Evolutionary conservation across 2,113 vertebrate genomes (phyloP), one percentile per base, ranked within the genome.

Genomic region (Catharus fuscescens): DNA sequence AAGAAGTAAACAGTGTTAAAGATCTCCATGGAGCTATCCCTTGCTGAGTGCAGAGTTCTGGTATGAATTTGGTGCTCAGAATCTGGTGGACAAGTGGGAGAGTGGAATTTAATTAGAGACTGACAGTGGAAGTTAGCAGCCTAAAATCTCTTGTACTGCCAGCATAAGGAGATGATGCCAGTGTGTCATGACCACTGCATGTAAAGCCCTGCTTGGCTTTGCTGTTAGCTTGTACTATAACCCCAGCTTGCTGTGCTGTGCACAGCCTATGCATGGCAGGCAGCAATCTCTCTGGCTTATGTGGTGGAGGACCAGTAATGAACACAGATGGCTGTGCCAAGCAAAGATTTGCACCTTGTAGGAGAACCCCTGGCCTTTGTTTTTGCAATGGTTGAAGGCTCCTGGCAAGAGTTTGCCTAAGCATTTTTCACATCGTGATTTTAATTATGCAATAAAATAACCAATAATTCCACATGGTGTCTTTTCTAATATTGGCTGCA

Each of bases 301-400:
- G 0, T 26, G 19, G 20, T 25, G 10, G 42, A 69, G 28, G 28
- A 57, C 32, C 48, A n/a, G 19, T 1, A 0, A 23, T 9, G 15
- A 78, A 25, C 5, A 32, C 44, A 0, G 1, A 25, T 0, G 2
- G 20, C n/a, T 72, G 45, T 42, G 66, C 31, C 40, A 40, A 32
- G 44, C 15, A 42, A 87, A 73, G 65, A 32, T 56, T 38, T 92
- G 12, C 23, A 57, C 17, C 25, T 21, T 2, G 12, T 14, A 52
- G 61, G 25, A 88, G 50, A 76, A 69, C 9, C 7, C 8, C 53
- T 13, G 0, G 0, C 7, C 15, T 69, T 79, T 45, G 36, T 42
- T 31, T 90, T 80, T 45, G 31, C 50, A 44, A 5, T 21, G 8
- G 14, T 25, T 65, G 18, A 77, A 93, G 50, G 26, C 7, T 76